A percentile compares a stretch with the other conserved stretches of the same genome.
These are phyloP conservation scores for Stichodactyla helianthus DNA, from an alignment of 64 coral and sea anemone genomes.

Conservation along the genomic window DNA sequence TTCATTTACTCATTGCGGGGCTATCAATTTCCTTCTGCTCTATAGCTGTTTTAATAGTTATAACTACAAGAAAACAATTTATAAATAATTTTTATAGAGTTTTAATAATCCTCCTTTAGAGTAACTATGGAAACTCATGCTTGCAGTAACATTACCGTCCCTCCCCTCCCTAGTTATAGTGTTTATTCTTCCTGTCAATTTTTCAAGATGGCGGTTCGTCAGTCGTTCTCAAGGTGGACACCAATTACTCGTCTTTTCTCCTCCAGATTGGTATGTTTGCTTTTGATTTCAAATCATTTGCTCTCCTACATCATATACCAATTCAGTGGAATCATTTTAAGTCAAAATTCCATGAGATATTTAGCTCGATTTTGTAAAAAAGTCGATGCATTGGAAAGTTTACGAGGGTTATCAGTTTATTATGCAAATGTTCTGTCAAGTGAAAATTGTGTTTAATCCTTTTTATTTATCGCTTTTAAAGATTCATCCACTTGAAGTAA, in stretches of 20 bases:
- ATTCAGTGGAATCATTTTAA: background rate
- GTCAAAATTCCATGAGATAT: background rate
- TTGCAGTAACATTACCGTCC: background rate
- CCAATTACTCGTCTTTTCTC: background rate
- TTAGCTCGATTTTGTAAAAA: background rate
- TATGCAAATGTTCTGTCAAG: background rate
- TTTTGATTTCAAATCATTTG: background rate
- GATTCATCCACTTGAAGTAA: background rate
- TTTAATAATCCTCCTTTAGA: too few relatives aligned
- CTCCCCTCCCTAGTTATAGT: background rate
- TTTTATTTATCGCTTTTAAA: background rate
- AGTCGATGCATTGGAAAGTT: background rate
- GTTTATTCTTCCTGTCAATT: background rate
- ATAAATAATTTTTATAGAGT: too few relatives aligned
- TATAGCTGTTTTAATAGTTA: too few relatives aligned
- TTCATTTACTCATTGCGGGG: too few relatives aligned
- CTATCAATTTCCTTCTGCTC: too few relatives aligned
- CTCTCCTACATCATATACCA: background rate
- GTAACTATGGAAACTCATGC: background rate
- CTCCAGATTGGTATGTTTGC: conserved; percentile 9
- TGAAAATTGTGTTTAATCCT: background rate
- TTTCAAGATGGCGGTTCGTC: conserved; percentile 14
- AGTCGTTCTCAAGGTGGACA: conserved; percentile 7
- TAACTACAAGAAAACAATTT: too few relatives aligned
- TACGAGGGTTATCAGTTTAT: background rate